phyloP scores from a whole-genome alignment of 2,797 vertebrate genomes.

The Leuciscus waleckii region DNA sequence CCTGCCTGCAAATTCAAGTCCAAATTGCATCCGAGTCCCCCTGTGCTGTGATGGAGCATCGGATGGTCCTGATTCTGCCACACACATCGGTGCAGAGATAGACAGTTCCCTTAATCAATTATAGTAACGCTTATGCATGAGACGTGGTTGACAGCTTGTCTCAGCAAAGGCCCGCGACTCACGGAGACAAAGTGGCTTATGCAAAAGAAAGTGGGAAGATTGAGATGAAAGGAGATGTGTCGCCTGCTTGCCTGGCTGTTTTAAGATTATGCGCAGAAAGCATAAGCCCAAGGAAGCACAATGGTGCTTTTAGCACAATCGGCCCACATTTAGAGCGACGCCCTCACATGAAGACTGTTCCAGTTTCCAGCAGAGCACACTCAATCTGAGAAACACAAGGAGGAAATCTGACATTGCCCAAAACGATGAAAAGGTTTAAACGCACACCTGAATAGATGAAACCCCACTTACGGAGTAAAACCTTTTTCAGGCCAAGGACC shows the following conservation, averaged over 20 bases:
- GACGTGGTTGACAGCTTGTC: conserved; percentile 42
- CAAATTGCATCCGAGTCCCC: conserved; percentile 4
- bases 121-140: conserved; percentile 62
- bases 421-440: background rate
- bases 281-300: conserved; percentile 71
- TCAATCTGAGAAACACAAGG: background rate
- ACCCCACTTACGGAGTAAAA: background rate
- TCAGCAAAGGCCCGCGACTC: conserved; percentile 64
- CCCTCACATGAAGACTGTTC: conserved; percentile 57
- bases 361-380: background rate
- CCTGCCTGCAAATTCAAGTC: background rate
- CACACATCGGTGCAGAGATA: conserved; percentile 44
- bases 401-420: background rate
- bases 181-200: conserved; percentile 68
- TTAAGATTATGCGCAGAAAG: conserved; percentile 71
- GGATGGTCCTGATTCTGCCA: conserved; percentile 7
- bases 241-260: conserved; percentile 59
- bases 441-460: conserved; percentile 19
- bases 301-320: conserved; percentile 51
- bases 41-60: conserved; percentile 14
- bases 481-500: background rate
- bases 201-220: conserved; percentile 63
- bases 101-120: conserved; percentile 58
- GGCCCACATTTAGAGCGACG: conserved; percentile 18
- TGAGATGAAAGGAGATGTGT: conserved; percentile 69